A percentile compares a stretch with the other conserved stretches of the same genome.
Conservation (phyloP, 2,113 vertebrate species). For the Diadophis punctatus region DNA sequence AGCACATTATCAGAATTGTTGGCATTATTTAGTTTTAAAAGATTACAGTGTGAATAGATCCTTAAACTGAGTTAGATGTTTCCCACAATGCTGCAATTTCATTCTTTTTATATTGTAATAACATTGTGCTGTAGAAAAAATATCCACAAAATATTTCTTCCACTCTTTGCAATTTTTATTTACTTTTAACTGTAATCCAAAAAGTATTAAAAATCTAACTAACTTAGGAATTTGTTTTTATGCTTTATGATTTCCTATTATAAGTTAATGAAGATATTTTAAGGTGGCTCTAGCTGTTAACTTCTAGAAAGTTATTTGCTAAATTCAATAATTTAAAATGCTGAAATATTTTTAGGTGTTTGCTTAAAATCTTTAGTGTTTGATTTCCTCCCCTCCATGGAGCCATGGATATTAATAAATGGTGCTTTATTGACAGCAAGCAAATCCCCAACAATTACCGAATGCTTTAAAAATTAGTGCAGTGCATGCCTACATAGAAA, state of each 20-base stretch:
- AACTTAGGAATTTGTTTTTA: background rate
- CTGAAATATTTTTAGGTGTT: background rate
- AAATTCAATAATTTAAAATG: background rate
- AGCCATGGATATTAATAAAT: background rate
- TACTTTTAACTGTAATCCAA: background rate
- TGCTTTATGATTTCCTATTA: constrained; percentile 5
- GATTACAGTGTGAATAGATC: background rate
- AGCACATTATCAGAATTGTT: background rate
- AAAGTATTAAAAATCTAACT: constrained; percentile 12
- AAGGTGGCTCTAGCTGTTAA: background rate
- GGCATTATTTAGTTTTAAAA: background rate
- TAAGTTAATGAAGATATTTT: constrained; percentile 19
- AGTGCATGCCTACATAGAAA: background rate
- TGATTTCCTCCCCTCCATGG: background rate
- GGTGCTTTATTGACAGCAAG: background rate
- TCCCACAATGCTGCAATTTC: background rate
- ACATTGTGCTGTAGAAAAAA: constrained; percentile 12
- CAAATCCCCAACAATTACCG: background rate
- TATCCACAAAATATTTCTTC: constrained; percentile 22
- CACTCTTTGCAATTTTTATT: constrained; percentile 10
- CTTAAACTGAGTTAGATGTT: background rate
- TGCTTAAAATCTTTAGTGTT: background rate
- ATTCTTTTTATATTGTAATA: constrained; percentile 4
- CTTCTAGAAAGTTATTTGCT: background rate
- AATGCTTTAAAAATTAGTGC: too few species aligned